Evolutionary conservation across 2,113 vertebrate species (phyloP), one percentile per base, ranked within the genome.

Genomic region (Azemiops feae): DNA sequence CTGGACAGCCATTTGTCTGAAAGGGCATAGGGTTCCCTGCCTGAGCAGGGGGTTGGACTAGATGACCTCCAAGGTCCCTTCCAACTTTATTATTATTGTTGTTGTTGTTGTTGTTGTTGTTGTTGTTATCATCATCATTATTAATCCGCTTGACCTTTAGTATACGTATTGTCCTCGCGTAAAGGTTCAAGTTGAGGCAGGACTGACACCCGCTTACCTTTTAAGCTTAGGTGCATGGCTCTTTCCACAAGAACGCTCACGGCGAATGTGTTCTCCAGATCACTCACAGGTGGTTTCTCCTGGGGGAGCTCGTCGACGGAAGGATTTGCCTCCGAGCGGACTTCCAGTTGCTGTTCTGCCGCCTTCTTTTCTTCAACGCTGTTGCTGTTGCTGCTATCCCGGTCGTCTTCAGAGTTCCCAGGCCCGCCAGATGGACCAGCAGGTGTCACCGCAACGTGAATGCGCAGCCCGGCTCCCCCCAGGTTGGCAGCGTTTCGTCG

Each of bases 171-270:
- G 0, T 30, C 4, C 25, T 27, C 0, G 27, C 60, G 12, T 64
- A 14, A 12, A 64, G 27, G 27, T 64, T n/a, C 27, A 5, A 64
- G 27, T 10, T 30, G 60, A 64, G 60, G 60, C 60, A 64, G 11
- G 60, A 14, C 3, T 12, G 60, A 30, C 60, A 4, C 0, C 27
- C 0, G n/a, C 94, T 94, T 97, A 99, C 99, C 99, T 98, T 99
- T 99, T 89, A 99, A 97, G 95, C 98, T 99, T 0, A 99, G 97
- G 92, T 99, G 99, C 99, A 99, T 99, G 0, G 99, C 99, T 92
- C 97, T 98, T 93, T 99, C 99, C 93, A 99, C 98, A 10, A 97
- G 95, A 89, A 99, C 94, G 20, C 53, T 98, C 94, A 97, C 99
- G 89, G 98, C 94, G 95, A 99, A 98, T 0, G 98, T 98, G 89